Base-by-base conservation (phyloP, 2,113 vertebrate species). In the Pontoporia blainvillei region DNA sequence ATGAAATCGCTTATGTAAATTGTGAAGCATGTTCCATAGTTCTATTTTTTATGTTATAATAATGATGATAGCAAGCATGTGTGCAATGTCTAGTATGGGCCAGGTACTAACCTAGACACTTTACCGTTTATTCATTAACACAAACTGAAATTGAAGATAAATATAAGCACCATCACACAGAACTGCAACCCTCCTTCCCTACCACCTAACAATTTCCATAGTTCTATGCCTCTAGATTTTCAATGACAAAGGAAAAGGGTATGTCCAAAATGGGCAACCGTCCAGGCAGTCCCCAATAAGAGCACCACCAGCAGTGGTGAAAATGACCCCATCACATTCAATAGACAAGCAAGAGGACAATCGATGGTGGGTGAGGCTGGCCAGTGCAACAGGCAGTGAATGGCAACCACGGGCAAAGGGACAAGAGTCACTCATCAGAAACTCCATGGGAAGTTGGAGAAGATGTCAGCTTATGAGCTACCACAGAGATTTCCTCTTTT, bases 371-470 rank as follows among this genome's bases (percentile, higher is more conserved):
- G 4, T 18, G 31, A 52, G 64, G 3, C 59, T 44, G 41, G 46
- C 41, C n/a, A 9, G 34, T 6, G 5, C 1, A 0, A 6, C 36
- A 14, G 17, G 23, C 0, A 20, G 34, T 34, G 66, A 66, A 14
- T 0, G 31, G 23, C 27, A 71, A 31, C 66, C 13, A 36, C 0
- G 0, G 21, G 21, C 23, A 61, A 31, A 90, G 21, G 20, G 6
- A 72, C 9, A 0, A 18, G 15, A 10, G 25, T 39, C 20, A 20
- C 12, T 39, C 54, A 6, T 46, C 86, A 61, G 44, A 78, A 41
- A 6, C 18, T n/a, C 25, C 8, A 1, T 8, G 39, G n/a, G 39
- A 72, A 59, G 20, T 5, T 61, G 54, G 31, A 91, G 52, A 90
- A 52, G 44, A 64, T 17, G 11, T 54, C n/a, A 62, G 18, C 46